A percentile compares a stretch with the other conserved stretches of the same genome.
phyloP scores from a whole-genome alignment of 2,797 vertebrate species.

The Acanthurus lineatus region DNA sequence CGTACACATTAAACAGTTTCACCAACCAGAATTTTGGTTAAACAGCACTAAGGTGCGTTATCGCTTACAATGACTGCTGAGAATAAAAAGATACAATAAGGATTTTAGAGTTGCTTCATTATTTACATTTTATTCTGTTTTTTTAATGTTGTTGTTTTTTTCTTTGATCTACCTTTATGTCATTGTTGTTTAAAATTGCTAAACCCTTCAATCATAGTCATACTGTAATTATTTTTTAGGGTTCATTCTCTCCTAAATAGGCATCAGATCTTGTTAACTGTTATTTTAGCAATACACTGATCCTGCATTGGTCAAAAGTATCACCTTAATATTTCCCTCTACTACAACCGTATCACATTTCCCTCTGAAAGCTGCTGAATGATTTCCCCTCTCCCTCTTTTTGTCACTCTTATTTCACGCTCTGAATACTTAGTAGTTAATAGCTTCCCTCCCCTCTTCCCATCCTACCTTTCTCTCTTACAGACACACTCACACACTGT shows the following conservation, averaged over 20 bases:
- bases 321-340: conserved; percentile 74
- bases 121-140: too few species aligned
- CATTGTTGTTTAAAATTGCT: neutral
- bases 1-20: too few species aligned
- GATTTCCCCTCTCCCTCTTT: conserved; percentile 82
- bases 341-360: conserved; percentile 78
- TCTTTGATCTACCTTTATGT: neutral
- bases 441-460: conserved; percentile 81
- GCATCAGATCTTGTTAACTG: conserved; percentile 40
- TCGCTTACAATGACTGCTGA: neutral
- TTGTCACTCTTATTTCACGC: conserved; percentile 87
- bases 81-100: too few species aligned
- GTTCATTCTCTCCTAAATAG: conserved; percentile 25
- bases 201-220: neutral
- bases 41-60: too few species aligned
- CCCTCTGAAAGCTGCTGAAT: conserved; percentile 81
- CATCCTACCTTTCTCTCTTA: conserved; percentile 65
- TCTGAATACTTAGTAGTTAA: conserved; percentile 87
- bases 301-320: conserved; percentile 66
- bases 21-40: too few species aligned
- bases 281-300: conserved; percentile 51
- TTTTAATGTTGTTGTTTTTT: neutral
- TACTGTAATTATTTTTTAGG: neutral
- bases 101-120: too few species aligned
- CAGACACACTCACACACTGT: conserved; percentile 47